Conservation (phyloP, 2,888 invertebrate species). For the Therioaphis trifolii region DNA sequence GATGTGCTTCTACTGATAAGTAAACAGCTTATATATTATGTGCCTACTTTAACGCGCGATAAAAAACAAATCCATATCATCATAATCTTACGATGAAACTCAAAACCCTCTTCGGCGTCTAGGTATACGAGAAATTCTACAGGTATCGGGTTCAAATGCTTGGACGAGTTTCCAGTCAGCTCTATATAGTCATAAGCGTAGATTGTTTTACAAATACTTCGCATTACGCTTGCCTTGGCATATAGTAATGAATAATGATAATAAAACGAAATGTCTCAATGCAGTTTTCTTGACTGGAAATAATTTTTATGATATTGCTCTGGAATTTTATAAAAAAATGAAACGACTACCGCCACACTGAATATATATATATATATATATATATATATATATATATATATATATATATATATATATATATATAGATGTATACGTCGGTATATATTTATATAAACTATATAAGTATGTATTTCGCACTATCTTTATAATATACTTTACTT, state of each 20-base stretch:
- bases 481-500: too few relatives aligned
- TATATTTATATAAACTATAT: too few relatives aligned
- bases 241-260: not conserved
- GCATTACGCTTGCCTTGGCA: not conserved
- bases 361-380: too few relatives aligned
- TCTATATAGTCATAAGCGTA: not conserved
- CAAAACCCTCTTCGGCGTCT: not conserved
- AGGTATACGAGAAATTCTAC: not conserved
- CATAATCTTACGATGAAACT: not conserved
- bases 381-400: too few relatives aligned
- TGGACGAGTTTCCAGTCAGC: not conserved
- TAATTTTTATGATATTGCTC: not conserved
- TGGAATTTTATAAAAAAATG: not conserved
- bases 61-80: not conserved
- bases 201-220: constrained; percentile 30
- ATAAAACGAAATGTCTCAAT: not conserved
- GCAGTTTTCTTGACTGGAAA: not conserved
- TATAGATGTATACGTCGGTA: too few relatives aligned
- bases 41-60: not conserved
- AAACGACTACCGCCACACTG: not conserved
- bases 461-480: too few relatives aligned
- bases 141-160: not conserved
- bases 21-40: not conserved
- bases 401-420: too few relatives aligned
- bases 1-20: too few relatives aligned